A percentile compares a stretch with the other conserved stretches of the same genome.
These are phyloP conservation scores for Aspidoscelis tigris DNA, from an alignment of 2,113 vertebrate genomes.

Conservation along the genomic window DNA sequence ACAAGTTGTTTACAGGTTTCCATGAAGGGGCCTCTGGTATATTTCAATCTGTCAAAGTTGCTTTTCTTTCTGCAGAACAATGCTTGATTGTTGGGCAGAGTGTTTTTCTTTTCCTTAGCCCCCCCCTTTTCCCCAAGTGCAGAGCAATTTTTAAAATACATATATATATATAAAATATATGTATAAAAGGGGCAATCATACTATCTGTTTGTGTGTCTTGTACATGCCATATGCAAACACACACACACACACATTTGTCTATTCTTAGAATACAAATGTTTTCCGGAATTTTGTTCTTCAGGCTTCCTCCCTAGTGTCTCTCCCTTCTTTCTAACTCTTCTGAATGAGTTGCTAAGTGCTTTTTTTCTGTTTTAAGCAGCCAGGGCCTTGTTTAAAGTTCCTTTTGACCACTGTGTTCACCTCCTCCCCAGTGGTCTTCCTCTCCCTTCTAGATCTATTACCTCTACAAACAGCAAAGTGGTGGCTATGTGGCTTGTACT, in stretches of 20 bases:
- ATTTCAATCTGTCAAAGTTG: constrained; percentile 97
- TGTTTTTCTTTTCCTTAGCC: constrained; percentile 54
- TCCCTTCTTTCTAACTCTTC: constrained; percentile 49
- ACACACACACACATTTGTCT: constrained; percentile 48
- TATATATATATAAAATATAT: constrained; percentile 20
- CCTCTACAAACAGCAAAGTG: not conserved
- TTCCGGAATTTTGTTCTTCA: constrained; percentile 64
- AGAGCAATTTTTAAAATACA: constrained; percentile 37
- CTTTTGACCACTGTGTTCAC: constrained; percentile 62
- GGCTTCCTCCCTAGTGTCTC: constrained; percentile 25
- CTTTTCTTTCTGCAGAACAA: constrained; percentile 93
- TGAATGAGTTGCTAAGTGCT: constrained; percentile 65
- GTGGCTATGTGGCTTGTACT: not conserved
- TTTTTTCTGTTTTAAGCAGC: constrained; percentile 60
- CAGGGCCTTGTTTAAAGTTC: constrained; percentile 58
- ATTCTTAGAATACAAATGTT: constrained; percentile 84
- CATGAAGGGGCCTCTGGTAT: constrained; percentile 89
- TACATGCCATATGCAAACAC: not conserved
- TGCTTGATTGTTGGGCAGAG: constrained; percentile 86
- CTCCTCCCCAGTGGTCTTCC: not conserved
- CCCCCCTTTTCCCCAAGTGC: constrained; percentile 25
- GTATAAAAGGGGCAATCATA: constrained; percentile 13
- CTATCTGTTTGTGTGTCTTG: too few species aligned
- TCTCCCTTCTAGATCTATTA: not conserved
- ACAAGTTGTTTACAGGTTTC: constrained; percentile 90